A percentile compares a stretch with the other conserved stretches of the same genome.
phyloP scores from a whole-genome alignment of 1,140 invertebrate genomes.

The Augochlora pura region DNA sequence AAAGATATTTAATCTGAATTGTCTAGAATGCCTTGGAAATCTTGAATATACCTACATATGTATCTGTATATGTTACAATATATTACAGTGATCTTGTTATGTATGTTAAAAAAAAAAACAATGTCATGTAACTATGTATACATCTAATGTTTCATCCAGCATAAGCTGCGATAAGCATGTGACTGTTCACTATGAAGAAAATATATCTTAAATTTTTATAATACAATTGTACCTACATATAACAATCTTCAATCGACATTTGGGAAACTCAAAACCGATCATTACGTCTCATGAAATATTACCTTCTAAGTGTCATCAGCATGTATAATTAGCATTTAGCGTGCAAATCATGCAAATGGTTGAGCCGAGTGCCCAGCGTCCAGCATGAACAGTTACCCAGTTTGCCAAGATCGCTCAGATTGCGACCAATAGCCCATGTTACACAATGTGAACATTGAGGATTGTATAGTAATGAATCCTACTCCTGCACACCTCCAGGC shows the following conservation, averaged over 20 bases:
- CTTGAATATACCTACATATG: conserved; percentile 16
- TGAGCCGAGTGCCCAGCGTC: no score
- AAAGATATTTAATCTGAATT: conserved; percentile 21
- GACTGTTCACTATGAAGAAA: conserved; percentile 4
- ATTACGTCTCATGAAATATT: background rate
- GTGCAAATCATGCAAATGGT: no score
- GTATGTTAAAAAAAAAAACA: conserved; percentile 13
- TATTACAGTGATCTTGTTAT: conserved; percentile 32
- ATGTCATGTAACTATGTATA: background rate
- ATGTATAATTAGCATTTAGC: no score
- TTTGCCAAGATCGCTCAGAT: no score
- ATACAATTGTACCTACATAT: background rate
- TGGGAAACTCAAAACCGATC: background rate
- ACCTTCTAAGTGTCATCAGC: background rate
- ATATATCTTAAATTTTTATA: background rate
- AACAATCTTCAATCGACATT: background rate
- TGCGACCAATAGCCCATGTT: no score
- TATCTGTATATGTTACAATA: conserved; percentile 12
- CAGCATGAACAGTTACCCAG: no score
- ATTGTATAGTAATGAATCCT: no score
- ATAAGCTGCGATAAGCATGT: conserved; percentile 2
- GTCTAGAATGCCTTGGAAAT: conserved; percentile 21
- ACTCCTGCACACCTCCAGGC: no score
- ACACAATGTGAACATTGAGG: no score
- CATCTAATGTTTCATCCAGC: conserved; percentile 20